These are phyloP conservation scores for Etheostoma perlongum DNA, from an alignment of 2,797 vertebrate genomes.

Conservation along the genomic window DNA sequence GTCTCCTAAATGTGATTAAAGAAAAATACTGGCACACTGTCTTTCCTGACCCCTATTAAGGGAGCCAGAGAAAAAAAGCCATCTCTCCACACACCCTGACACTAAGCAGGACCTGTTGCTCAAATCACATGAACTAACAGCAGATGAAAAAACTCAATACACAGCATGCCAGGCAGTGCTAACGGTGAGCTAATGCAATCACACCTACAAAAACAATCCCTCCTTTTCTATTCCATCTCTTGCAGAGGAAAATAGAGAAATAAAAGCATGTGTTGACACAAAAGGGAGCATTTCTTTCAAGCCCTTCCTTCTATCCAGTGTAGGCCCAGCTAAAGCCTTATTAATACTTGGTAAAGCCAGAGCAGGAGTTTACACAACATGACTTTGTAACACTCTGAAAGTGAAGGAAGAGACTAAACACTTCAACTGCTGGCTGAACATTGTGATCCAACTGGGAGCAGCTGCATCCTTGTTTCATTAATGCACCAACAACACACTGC, in stretches of 20 bases:
- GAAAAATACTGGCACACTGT: conserved; percentile 34
- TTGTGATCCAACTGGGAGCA: conserved; percentile 68
- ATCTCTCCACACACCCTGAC: conserved; percentile 17
- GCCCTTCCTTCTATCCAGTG: neutral
- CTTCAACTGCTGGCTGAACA: conserved; percentile 63
- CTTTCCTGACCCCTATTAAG: conserved; percentile 59
- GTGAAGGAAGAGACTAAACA: conserved; percentile 61
- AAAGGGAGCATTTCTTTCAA: neutral
- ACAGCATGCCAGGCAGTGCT: conserved; percentile 20
- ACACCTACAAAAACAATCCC: conserved; percentile 51
- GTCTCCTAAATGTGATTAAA: conserved; percentile 59
- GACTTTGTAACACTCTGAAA: conserved; percentile 48
- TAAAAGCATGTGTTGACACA: neutral
- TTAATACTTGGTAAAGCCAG: conserved; percentile 38
- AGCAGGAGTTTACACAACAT: conserved; percentile 58
- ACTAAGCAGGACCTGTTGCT: conserved; percentile 63
- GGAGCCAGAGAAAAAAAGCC: conserved; percentile 42
- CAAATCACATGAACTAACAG: conserved; percentile 65
- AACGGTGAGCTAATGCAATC: conserved; percentile 57
- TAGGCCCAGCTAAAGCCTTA: conserved; percentile 43
- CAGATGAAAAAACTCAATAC: conserved; percentile 59
- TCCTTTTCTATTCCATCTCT: conserved; percentile 12
- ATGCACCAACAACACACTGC: conserved; percentile 37
- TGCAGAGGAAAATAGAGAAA: conserved; percentile 18
- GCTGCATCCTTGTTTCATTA: conserved; percentile 66